Conservation (phyloP, 2,797 vertebrate species). For the Lophotriccus pileatus region DNA sequence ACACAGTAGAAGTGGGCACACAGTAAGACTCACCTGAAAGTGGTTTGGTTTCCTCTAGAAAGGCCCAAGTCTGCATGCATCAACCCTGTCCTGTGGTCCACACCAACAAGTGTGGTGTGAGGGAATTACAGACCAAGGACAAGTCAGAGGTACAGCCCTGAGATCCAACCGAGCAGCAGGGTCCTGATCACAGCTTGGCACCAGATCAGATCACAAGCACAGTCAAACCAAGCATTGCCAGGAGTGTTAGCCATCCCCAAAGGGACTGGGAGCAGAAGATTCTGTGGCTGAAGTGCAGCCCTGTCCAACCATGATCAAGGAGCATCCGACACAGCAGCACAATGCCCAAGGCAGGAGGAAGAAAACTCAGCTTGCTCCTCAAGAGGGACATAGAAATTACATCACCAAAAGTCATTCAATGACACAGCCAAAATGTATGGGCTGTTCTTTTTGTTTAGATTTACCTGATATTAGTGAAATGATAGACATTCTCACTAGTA, state of each 20-base stretch:
- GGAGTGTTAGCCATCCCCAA: neutral
- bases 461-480: neutral
- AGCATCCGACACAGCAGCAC: neutral
- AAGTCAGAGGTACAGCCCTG: rapidly evolving
- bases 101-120: neutral
- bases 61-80: neutral
- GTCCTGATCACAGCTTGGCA: neutral
- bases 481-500: rapidly evolving
- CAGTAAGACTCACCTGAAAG: neutral
- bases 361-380: neutral
- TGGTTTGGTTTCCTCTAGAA: neutral
- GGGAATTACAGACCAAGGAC: neutral
- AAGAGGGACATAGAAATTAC: neutral
- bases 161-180: neutral
- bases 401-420: neutral
- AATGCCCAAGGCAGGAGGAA: neutral
- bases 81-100: neutral
- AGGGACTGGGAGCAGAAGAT: neutral
- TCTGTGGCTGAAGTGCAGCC: neutral
- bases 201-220: neutral
- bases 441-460: neutral
- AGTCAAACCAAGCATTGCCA: neutral
- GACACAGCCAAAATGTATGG: neutral
- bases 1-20: neutral
- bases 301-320: neutral